These are phyloP conservation scores for Scaptomyza tumidula DNA, from an alignment of 2,888 invertebrate species.

Conservation along the genomic window DNA sequence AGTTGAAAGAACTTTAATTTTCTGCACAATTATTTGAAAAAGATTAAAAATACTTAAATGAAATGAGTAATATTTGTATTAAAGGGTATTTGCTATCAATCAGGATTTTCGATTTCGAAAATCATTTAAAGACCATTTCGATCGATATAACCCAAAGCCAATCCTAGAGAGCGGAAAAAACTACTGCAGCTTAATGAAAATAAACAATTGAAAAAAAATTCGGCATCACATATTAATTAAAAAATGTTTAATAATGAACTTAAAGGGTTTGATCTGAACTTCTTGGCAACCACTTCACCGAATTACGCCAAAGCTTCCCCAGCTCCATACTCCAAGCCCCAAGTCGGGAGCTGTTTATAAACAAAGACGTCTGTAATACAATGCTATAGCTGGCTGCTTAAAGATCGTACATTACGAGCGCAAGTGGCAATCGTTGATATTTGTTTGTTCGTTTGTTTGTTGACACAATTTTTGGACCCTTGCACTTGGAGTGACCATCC, in stretches of 20 bases:
- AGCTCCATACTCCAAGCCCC: not conserved
- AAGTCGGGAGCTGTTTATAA: slow-evolving; percentile 34
- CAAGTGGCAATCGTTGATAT: slow-evolving; percentile 43
- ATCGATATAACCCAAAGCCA: not conserved
- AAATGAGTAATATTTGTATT: too few relatives aligned
- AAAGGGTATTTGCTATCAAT: too few relatives aligned
- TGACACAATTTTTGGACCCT: slow-evolving; percentile 50
- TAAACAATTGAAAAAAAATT: slow-evolving; percentile 33
- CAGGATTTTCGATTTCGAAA: not conserved
- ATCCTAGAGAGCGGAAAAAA: not conserved
- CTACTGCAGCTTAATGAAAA: slow-evolving; percentile 28
- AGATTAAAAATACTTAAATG: too few relatives aligned
- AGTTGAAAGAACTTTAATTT: too few relatives aligned
- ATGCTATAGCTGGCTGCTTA: slow-evolving; percentile 27
- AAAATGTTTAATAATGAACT: slow-evolving; percentile 30
- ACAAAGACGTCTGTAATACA: slow-evolving; percentile 52
- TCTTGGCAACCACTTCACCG: slow-evolving; percentile 50
- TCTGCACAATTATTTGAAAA: too few relatives aligned
- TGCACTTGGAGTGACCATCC: slow-evolving; percentile 30
- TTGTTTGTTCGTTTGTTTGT: slow-evolving; percentile 56
- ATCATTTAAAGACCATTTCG: not conserved
- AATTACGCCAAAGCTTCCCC: slow-evolving; percentile 57
- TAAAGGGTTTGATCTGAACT: not conserved
- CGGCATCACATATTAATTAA: slow-evolving; percentile 9
- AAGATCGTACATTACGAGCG: slow-evolving; percentile 31